phyloP scores from a whole-genome alignment of 2,888 invertebrate species.

The Cephus nigrinus region DNA sequence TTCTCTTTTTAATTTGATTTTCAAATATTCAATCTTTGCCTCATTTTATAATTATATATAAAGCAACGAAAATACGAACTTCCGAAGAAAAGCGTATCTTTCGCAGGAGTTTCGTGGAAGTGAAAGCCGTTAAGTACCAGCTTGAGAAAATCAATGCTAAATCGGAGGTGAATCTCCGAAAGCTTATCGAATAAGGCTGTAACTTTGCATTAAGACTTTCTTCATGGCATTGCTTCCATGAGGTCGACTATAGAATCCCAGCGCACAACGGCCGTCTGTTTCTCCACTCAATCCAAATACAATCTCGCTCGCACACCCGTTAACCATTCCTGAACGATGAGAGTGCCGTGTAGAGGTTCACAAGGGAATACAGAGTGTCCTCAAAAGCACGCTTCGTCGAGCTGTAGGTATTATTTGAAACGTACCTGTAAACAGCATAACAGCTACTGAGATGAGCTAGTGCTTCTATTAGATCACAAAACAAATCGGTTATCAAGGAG shows the following conservation, averaged over 20 bases:
- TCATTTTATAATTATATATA: too few species aligned
- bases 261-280: constrained; percentile 1
- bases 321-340: constrained; percentile 17
- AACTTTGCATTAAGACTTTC: constrained; percentile 26
- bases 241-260: background rate
- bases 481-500: too few species aligned
- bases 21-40: too few species aligned
- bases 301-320: constrained; percentile 13
- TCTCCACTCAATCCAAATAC: constrained; percentile 14
- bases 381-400: too few species aligned
- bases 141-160: constrained; percentile 26
- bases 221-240: constrained; percentile 6
- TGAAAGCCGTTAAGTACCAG: constrained; percentile 17
- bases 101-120: constrained; percentile 13
- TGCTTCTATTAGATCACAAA: too few species aligned
- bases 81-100: background rate
- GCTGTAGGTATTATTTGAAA: too few species aligned
- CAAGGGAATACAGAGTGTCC: too few species aligned
- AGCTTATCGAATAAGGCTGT: constrained; percentile 28
- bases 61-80: background rate
- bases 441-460: too few species aligned
- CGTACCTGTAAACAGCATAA: too few species aligned
- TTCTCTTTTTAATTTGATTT: too few species aligned
- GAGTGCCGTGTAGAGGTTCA: background rate
- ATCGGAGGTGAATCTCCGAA: constrained; percentile 25